Evolutionary conservation across 2,113 vertebrate species (phyloP), one percentile per base, ranked within the genome.

Genomic region (Burhinus oedicnemus): DNA sequence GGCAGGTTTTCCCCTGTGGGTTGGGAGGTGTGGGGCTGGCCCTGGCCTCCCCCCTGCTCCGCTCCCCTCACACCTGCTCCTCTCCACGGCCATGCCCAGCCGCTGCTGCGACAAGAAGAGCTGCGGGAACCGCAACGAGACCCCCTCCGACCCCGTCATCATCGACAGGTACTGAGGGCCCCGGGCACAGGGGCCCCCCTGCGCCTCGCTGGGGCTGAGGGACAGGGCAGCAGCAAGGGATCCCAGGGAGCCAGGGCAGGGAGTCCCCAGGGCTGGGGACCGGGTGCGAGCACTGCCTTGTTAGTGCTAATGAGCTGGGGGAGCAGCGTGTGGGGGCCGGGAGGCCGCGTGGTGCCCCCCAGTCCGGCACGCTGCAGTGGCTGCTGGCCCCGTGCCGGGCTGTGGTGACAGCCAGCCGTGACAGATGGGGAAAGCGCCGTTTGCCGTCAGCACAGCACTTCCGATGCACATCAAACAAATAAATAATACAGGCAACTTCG

Each of bases 91-190:
- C 5, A 1, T 40, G 61, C 12, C 11, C 89, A 99, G 99, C 97
- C 99, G 99, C 60, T 99, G 99, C 97, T 99, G 99, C 94, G 99
- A 99, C 98, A 99, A 99, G 98, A 99, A 99, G 98, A 99, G 99
- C 98, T 99, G 99, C 34, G 99, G 99, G 78, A 99, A 99, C 97
- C 99, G 99, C 91, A 99, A 99, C 49, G 99, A 99, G 98, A 99
- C 99, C 4, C 99, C 99, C 64, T 99, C 99, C 19, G 99, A 99
- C 98, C 99, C 99, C 2, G 99, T 99, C 95, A 99, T 99, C 98
- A 99, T 99, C 86, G 99, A 99, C 99, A 99, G 99, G 99, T 99
- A 98, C 66, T 1, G 5, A 47, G 18, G 7, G 1, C 17, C 7
- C 5, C 7, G 2, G 18, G 60, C 6, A 3, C 8, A 19, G 54